Percentiles rank a stretch among this genome's conserved stretches.
Conservation (phyloP, 2,113 vertebrate genomes). For the Symphodus melops region DNA sequence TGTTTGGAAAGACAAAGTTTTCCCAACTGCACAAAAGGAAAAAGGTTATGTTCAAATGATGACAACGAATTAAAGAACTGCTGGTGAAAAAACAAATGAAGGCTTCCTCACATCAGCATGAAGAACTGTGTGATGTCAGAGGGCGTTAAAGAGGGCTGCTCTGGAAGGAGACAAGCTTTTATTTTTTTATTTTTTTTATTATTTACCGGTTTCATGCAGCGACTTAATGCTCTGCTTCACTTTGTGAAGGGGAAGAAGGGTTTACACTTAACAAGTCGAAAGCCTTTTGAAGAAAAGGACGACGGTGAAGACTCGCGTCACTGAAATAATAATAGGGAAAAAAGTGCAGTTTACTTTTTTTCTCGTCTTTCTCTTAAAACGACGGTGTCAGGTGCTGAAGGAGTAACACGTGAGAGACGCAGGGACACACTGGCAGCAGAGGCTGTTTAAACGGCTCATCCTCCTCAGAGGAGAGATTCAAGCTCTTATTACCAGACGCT, state of each 20-base stretch:
- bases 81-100: too few relatives aligned
- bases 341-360: neutral
- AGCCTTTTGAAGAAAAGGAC: too few relatives aligned
- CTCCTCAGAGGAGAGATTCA: conserved; percentile 40
- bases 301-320: neutral
- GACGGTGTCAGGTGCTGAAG: neutral
- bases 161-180: neutral
- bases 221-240: neutral
- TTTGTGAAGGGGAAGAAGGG: neutral
- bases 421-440: conserved; percentile 34
- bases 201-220: conserved; percentile 1
- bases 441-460: conserved; percentile 29
- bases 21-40: too few relatives aligned
- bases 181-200: too few relatives aligned
- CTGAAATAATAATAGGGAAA: neutral
- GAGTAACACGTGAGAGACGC: conserved; percentile 16
- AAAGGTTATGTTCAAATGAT: too few relatives aligned
- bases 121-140: neutral
- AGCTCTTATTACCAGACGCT: conserved; percentile 42
- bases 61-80: too few relatives aligned
- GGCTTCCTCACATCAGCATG: too few relatives aligned
- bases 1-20: too few relatives aligned
- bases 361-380: neutral
- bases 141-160: neutral
- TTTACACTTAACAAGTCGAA: too few relatives aligned